A percentile compares a stretch with the other conserved stretches of the same genome.
Conservation (phyloP, 2,113 vertebrate species). For the Felis catus region F.catus_Fca126_mat1.0 CM031417.1:17491001-17491500, state of each 20-base stretch:
- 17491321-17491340: neutral
- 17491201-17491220: constrained; percentile 44
- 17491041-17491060: constrained; percentile 2
- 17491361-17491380: neutral
- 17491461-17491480: neutral
- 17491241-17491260: neutral
- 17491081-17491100: neutral
- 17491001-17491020: constrained; percentile 45
- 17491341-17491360: neutral
- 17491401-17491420: constrained; percentile 60
- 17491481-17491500: neutral
- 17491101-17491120: constrained; percentile 17
- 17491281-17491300: constrained; percentile 27
- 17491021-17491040: neutral
- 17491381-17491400: neutral
- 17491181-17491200: constrained; percentile 52
- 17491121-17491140: constrained; percentile 48
- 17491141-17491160: constrained; percentile 34
- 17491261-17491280: constrained; percentile 32
- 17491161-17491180: constrained; percentile 54
- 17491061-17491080: constrained; percentile 15
- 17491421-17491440: constrained; percentile 70
- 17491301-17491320: neutral
- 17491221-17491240: neutral
- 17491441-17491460: constrained; percentile 63